phyloP scores from a whole-genome alignment of 2,797 vertebrate species.

The Xerus rutilus region DNA sequence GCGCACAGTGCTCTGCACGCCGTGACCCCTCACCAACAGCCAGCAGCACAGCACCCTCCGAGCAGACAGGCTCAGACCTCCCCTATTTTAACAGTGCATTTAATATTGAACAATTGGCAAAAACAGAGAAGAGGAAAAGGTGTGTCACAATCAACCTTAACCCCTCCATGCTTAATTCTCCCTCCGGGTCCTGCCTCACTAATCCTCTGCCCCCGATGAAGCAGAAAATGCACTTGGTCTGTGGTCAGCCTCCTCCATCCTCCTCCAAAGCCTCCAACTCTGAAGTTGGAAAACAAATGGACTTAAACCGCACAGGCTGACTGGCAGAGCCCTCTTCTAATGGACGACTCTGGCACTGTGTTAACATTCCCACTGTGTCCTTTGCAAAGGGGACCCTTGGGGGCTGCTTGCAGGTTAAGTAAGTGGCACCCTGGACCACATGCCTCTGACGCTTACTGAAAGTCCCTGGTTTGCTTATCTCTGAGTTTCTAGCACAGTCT shows the following conservation, averaged over 20 bases:
- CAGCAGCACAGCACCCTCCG: too few species aligned
- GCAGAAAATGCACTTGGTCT: background rate
- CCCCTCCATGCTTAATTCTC: too few species aligned
- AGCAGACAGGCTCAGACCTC: too few species aligned
- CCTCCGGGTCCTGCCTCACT: background rate
- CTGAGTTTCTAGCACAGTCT: background rate
- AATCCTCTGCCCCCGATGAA: background rate
- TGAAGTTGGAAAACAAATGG: background rate
- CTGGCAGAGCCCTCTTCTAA: background rate
- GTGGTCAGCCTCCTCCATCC: too few species aligned
- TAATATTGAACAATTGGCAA: too few species aligned
- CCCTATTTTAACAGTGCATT: too few species aligned
- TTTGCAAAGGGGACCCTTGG: background rate
- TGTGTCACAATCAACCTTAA: too few species aligned
- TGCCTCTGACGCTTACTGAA: background rate
- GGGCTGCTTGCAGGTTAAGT: background rate
- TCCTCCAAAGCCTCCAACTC: background rate
- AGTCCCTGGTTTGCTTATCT: background rate
- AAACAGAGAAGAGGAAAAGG: too few species aligned
- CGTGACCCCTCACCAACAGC: too few species aligned
- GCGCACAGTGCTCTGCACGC: too few species aligned
- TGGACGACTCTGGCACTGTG: fast-evolving
- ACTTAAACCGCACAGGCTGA: background rate
- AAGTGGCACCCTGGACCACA: background rate
- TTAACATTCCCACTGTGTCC: fast-evolving